These are phyloP conservation scores for Pangasius macronema DNA, from an alignment of 2,797 vertebrate genomes.

Conservation along the genomic window DNA sequence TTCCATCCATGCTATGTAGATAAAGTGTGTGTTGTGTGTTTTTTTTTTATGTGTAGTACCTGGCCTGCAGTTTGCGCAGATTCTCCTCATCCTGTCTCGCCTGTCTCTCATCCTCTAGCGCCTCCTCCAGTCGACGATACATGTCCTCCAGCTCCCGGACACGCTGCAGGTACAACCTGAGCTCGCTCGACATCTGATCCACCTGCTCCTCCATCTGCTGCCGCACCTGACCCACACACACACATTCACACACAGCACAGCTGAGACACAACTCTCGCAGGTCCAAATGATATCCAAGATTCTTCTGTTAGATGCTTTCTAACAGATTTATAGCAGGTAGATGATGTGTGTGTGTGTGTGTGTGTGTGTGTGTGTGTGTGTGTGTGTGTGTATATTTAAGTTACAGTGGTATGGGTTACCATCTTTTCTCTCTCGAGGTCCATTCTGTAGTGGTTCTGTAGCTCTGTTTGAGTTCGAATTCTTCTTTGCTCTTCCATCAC, in stretches of 20 bases:
- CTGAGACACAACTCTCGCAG: neutral
- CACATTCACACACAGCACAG: neutral
- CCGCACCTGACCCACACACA: slow-evolving; percentile 78
- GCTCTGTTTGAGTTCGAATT: slow-evolving; percentile 85
- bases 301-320: neutral
- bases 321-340: neutral
- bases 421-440: slow-evolving; percentile 92
- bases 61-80: slow-evolving; percentile 86
- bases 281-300: neutral
- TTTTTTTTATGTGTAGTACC: slow-evolving; percentile 70
- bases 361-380: neutral
- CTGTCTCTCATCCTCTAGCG: slow-evolving; percentile 88
- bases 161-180: slow-evolving; percentile 90
- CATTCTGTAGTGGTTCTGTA: slow-evolving; percentile 86
- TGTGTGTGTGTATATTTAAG: neutral
- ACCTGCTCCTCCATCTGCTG: slow-evolving; percentile 94
- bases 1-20: neutral
- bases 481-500: slow-evolving; percentile 85
- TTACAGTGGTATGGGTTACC: slow-evolving; percentile 64
- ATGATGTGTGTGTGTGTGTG: neutral
- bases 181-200: slow-evolving; percentile 90
- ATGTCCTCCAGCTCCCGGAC: slow-evolving; percentile 90
- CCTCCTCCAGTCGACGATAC: slow-evolving; percentile 88
- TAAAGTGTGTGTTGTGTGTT: neutral
- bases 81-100: slow-evolving; percentile 91